Conservation (phyloP, 1,140 invertebrate species). For the Hycleus cichorii region DNA sequence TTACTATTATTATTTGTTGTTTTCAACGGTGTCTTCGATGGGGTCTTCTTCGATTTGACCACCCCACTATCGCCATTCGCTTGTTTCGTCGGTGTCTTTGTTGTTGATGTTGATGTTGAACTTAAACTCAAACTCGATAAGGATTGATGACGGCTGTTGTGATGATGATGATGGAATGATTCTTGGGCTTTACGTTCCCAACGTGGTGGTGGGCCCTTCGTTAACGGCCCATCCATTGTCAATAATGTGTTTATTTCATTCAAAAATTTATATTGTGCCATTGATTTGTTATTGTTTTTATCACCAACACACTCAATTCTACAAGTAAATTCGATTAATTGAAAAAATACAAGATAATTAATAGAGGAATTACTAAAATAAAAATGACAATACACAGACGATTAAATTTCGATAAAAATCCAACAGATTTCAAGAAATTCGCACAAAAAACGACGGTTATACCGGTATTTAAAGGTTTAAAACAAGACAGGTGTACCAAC, state of each 20-base stretch:
- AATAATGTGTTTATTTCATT: slow-evolving; percentile 70
- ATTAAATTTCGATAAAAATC: too few relatives aligned
- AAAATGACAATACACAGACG: too few relatives aligned
- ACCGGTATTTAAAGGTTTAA: too few relatives aligned
- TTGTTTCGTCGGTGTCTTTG: slow-evolving; percentile 42
- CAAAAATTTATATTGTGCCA: slow-evolving; percentile 71
- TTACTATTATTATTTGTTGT: slow-evolving; percentile 46
- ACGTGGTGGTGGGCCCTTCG: slow-evolving; percentile 66
- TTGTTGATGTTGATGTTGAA: slow-evolving; percentile 41
- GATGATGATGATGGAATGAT: slow-evolving; percentile 36
- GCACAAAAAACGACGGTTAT: too few relatives aligned
- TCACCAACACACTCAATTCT: background rate
- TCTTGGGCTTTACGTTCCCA: slow-evolving; percentile 63
- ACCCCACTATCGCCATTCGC: slow-evolving; percentile 33
- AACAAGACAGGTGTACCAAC: too few relatives aligned
- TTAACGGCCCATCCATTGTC: slow-evolving; percentile 67
- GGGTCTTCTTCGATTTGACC: slow-evolving; percentile 54
- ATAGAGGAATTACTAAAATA: too few relatives aligned
- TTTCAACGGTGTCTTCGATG: slow-evolving; percentile 64
- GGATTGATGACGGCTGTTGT: slow-evolving; percentile 44
- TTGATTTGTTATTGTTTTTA: slow-evolving; percentile 33
- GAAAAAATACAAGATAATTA: too few relatives aligned
- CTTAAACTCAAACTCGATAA: slow-evolving; percentile 44
- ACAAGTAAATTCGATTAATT: background rate
- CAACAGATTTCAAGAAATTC: too few relatives aligned